Evolutionary conservation across 2,888 invertebrate species (phyloP).

Genomic region (Andrena bicolor): DNA sequence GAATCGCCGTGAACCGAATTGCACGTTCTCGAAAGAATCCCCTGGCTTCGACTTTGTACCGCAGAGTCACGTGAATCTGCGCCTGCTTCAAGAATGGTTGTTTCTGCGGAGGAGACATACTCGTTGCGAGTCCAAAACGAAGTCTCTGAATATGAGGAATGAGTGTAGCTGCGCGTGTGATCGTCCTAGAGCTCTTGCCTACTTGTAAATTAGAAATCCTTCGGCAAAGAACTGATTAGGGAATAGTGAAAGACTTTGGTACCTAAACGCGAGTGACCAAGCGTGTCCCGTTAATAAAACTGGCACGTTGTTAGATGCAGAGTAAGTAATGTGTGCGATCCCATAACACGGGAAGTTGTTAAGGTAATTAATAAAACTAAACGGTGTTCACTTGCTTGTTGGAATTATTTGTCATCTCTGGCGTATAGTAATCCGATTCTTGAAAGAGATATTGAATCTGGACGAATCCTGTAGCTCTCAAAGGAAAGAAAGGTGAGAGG

Average conservation of each 20-base stretch:
- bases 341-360: background rate
- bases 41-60: background rate
- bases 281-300: no score
- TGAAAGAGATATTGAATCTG: no score
- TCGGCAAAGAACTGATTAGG: conserved; percentile 17
- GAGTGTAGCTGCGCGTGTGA: background rate
- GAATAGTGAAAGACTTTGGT: background rate
- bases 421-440: no score
- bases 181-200: background rate
- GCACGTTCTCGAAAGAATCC: background rate
- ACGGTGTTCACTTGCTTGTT: no score
- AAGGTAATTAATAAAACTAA: conserved; percentile 8
- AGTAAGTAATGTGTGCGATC: no score
- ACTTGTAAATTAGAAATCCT: background rate
- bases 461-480: no score
- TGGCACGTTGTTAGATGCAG: no score
- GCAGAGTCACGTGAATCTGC: background rate
- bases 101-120: background rate
- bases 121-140: background rate
- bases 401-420: no score
- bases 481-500: no score
- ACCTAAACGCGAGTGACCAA: background rate
- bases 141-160: background rate
- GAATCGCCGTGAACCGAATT: background rate
- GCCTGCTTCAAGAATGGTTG: background rate